These are phyloP conservation scores for Tachystola acroxantha DNA, from an alignment of 2,888 invertebrate species.

Conservation along the genomic window DNA sequence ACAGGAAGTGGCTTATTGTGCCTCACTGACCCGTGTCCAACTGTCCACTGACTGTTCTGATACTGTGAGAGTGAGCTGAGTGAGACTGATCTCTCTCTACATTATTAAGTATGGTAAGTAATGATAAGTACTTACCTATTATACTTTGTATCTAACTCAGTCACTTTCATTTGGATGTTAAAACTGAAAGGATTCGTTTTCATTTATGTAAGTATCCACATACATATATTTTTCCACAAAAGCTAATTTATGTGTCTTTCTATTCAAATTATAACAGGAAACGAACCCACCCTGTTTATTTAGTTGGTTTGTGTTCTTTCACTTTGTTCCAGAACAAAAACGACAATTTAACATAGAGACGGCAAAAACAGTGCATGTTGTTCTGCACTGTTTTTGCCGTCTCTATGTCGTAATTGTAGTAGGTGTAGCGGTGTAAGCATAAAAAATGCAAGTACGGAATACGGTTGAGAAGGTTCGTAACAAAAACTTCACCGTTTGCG, in stretches of 20 bases:
- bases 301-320: constrained; percentile 10
- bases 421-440: neutral
- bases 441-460: constrained; percentile 11
- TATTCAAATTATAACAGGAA: neutral
- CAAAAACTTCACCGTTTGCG: constrained; percentile 3
- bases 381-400: too few relatives aligned
- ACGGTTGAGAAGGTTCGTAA: constrained; percentile 6
- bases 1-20: constrained; percentile 70
- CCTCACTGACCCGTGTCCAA: constrained; percentile 61
- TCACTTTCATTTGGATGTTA: constrained; percentile 9
- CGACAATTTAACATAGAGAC: constrained; percentile 10
- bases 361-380: constrained; percentile 5
- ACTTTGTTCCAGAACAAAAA: constrained; percentile 13
- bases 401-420: too few relatives aligned
- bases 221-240: constrained; percentile 1
- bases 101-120: too few relatives aligned
- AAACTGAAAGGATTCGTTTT: too few relatives aligned
- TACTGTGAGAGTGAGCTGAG: too few relatives aligned
- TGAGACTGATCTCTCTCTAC: constrained; percentile 8
- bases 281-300: constrained; percentile 6
- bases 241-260: neutral
- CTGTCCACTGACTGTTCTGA: too few relatives aligned
- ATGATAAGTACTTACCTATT: too few relatives aligned
- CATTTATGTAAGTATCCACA: too few relatives aligned
- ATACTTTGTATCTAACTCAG: neutral